Conservation (phyloP, 2,888 invertebrate genomes). For the Mythimna albipuncta region DNA sequence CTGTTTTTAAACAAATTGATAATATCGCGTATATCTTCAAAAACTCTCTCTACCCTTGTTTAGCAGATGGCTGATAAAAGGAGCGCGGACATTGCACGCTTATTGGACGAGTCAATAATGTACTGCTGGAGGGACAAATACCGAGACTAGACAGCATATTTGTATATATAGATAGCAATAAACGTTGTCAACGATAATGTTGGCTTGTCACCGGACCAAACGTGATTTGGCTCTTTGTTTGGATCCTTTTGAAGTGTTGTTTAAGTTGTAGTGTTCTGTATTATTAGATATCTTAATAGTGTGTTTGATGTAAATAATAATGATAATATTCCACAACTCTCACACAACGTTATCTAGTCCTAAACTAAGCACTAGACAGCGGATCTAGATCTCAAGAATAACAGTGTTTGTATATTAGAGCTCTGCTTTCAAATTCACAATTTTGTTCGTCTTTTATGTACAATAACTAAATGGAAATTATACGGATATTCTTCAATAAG, state of each 20-base stretch:
- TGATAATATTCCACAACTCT: too few species aligned
- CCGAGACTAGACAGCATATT: conserved; percentile 75
- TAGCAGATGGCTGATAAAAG: conserved; percentile 77
- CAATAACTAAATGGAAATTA: too few species aligned
- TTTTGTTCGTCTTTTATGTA: too few species aligned
- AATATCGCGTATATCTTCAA: not conserved
- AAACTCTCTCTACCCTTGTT: conserved; percentile 68
- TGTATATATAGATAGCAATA: conserved; percentile 79
- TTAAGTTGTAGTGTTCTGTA: conserved; percentile 8
- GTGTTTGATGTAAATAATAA: not conserved
- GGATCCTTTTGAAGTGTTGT: conserved; percentile 38
- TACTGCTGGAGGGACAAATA: conserved; percentile 79
- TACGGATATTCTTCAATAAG: too few species aligned
- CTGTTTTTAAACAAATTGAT: too few species aligned
- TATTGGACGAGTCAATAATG: conserved; percentile 90
- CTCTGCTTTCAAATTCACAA: too few species aligned
- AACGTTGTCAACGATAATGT: conserved; percentile 85
- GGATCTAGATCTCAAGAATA: too few species aligned
- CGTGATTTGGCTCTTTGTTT: conserved; percentile 72
- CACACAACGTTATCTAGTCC: too few species aligned
- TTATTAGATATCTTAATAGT: conserved; percentile 1
- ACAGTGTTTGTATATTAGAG: too few species aligned
- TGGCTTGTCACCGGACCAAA: conserved; percentile 73
- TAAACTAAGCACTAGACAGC: too few species aligned
- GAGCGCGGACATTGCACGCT: conserved; percentile 84